These are phyloP conservation scores for Agonopterix subpropinquella DNA, from an alignment of 2,888 invertebrate species.

Conservation along the genomic window DNA sequence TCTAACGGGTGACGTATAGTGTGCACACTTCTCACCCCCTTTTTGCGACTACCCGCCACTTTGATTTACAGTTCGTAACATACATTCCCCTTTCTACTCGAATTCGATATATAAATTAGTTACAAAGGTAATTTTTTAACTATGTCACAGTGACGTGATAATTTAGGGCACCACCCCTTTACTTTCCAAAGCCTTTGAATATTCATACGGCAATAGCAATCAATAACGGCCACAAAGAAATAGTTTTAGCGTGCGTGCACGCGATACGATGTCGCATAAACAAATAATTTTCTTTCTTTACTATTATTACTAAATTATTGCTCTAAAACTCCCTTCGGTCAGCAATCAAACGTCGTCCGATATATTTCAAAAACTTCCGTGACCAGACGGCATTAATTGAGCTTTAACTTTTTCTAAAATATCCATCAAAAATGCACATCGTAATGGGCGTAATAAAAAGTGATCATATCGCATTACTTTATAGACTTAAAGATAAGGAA, in stretches of 20 bases:
- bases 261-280: conserved; percentile 71
- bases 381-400: conserved; percentile 67
- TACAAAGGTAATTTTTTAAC: conserved; percentile 53
- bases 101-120: conserved; percentile 58
- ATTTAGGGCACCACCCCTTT: conserved; percentile 70
- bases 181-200: conserved; percentile 70
- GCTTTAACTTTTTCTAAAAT: conserved; percentile 34
- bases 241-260: conserved; percentile 73
- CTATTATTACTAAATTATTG: conserved; percentile 52
- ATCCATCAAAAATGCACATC: conserved; percentile 69
- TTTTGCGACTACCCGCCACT: conserved; percentile 68
- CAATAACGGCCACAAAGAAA: conserved; percentile 70
- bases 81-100: conserved; percentile 49
- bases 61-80: conserved; percentile 63
- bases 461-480: conserved; percentile 14
- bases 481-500: conserved; percentile 12
- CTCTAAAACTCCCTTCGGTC: conserved; percentile 38
- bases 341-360: conserved; percentile 46
- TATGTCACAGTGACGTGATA: conserved; percentile 71
- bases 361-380: conserved; percentile 60
- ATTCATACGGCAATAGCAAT: conserved; percentile 73
- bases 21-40: conserved; percentile 70
- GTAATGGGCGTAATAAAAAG: conserved; percentile 57
- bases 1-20: conserved; percentile 62
- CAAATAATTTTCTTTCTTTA: conserved; percentile 71